Evolutionary conservation across 2,797 vertebrate species (phyloP).

Genomic region (Acanthurus lineatus): DNA sequence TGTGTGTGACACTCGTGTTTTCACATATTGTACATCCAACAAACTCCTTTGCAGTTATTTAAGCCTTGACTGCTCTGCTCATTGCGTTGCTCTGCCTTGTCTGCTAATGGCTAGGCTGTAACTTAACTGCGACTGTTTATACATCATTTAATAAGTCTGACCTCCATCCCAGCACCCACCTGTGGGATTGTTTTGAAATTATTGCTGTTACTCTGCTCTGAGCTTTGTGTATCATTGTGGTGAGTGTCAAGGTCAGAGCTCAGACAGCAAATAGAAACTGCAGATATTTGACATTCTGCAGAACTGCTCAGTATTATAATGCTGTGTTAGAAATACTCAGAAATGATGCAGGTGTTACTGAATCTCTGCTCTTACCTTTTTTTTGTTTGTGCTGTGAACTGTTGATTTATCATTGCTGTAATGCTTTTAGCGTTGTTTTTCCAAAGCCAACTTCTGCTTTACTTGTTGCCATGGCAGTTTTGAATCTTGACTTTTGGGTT

Average conservation of each 20-base stretch:
- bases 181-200: slow-evolving; percentile 1
- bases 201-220: neutral
- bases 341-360: neutral
- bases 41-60: neutral
- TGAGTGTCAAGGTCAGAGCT: neutral
- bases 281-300: neutral
- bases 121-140: neutral
- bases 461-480: slow-evolving; percentile 62
- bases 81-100: neutral
- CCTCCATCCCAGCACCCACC: slow-evolving; percentile 9
- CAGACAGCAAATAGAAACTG: neutral
- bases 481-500: slow-evolving; percentile 26
- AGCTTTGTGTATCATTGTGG: slow-evolving; percentile 1
- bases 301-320: neutral
- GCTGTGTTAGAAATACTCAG: neutral
- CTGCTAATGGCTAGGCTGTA: neutral
- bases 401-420: slow-evolving; percentile 9
- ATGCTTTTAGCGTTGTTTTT: slow-evolving; percentile 21
- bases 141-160: neutral
- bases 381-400: neutral
- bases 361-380: neutral
- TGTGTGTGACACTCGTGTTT: neutral
- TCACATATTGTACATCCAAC: neutral
- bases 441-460: slow-evolving; percentile 10
- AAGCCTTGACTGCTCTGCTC: neutral